A percentile compares a stretch with the other conserved stretches of the same genome.
These are phyloP conservation scores for Trematocara nigrifrons DNA, from an alignment of 2,113 vertebrate genomes.

Conservation along the genomic window DNA sequence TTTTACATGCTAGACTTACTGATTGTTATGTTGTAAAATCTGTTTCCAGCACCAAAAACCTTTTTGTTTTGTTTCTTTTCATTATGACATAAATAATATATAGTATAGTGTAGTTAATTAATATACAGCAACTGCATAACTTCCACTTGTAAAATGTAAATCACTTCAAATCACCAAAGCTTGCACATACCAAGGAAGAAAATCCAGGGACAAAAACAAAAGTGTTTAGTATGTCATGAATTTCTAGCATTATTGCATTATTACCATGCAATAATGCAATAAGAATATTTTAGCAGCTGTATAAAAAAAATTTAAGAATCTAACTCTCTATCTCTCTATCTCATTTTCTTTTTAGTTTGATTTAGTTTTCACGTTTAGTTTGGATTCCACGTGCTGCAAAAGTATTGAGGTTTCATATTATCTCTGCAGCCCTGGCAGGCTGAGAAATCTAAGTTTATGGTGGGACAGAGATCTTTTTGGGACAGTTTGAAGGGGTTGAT, in stretches of 20 bases:
- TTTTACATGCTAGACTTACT: neutral
- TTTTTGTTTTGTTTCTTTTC: neutral
- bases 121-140: neutral
- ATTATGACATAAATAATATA: neutral
- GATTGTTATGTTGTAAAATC: neutral
- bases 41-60: neutral
- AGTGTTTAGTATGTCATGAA: neutral
- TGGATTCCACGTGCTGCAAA: neutral
- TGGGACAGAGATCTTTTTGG: constrained; percentile 8
- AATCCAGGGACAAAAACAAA: neutral
- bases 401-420: neutral
- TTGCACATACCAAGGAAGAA: neutral
- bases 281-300: neutral
- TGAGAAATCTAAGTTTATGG: neutral
- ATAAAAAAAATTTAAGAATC: neutral
- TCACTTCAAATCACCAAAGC: neutral
- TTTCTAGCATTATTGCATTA: neutral
- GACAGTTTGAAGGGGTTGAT: constrained; percentile 49
- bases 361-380: neutral
- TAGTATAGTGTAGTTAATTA: neutral
- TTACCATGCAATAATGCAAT: neutral
- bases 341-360: neutral
- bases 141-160: neutral
- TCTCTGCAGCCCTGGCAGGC: neutral
- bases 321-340: neutral